Evolutionary conservation across 1,140 invertebrate species (phyloP).

Genomic region (Eurytemora carolleeae): DNA sequence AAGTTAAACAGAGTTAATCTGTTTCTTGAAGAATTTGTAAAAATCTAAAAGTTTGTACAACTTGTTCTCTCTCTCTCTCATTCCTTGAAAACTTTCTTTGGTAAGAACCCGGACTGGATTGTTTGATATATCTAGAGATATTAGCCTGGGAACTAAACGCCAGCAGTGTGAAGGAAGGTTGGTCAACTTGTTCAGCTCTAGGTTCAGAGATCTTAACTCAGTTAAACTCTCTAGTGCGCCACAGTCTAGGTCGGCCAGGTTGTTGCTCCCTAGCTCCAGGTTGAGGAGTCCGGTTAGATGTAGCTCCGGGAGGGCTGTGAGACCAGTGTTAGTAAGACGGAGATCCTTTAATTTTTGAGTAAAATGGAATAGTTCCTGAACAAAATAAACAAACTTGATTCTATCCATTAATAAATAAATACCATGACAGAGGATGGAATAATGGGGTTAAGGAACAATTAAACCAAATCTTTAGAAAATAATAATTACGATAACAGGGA

Average conservation of each 20-base stretch:
- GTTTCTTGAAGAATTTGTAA: too few species aligned
- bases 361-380: constrained; percentile 59
- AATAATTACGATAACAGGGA: too few species aligned
- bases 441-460: too few species aligned
- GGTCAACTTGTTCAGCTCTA: constrained; percentile 43
- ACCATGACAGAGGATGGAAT: too few species aligned
- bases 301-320: constrained; percentile 1
- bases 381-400: too few species aligned
- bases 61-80: too few species aligned
- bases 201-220: constrained; percentile 38
- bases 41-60: too few species aligned
- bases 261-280: constrained; percentile 8
- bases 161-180: constrained; percentile 38
- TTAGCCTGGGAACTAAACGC: constrained; percentile 19
- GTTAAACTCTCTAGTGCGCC: constrained; percentile 26
- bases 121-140: constrained; percentile 19
- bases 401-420: too few species aligned
- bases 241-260: constrained; percentile 2
- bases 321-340: neutral
- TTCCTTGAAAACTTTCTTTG: constrained; percentile 16
- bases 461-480: too few species aligned
- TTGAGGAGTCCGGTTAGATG: neutral
- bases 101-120: constrained; percentile 18
- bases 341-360: constrained; percentile 44
- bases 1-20: too few species aligned